Evolutionary conservation across 2,888 invertebrate species (phyloP), one percentile per base, ranked within the genome.

Genomic region (Andrena bucephala): DNA sequence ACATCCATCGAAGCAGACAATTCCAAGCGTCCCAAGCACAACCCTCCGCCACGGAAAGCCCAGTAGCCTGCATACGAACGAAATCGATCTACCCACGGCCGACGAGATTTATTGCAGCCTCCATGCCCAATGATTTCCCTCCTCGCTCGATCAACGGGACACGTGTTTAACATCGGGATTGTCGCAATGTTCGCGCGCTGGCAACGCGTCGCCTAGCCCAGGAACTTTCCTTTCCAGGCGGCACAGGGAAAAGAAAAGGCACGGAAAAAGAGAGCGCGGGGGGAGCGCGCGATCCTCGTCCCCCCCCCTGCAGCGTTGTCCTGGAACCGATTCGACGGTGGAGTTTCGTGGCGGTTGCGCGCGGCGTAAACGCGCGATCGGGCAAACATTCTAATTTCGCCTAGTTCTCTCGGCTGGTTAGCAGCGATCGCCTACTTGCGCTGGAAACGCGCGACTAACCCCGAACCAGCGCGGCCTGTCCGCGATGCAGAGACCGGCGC

Each of bases 381-480:
- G 82, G 85, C 83, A 84, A 90, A 89, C 90, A 90, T 91, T 91
- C 89, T 89, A 90, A 92, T 92, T 89, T 89, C 86, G 88, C 89
- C 87, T 88, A 89, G 90, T 89, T 90, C 86, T 84, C 85, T 85
- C 86, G 86, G 83, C 87, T 85, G 90, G 87, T 91, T 89, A 89
- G 89, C 86, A 86, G 89, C 87, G 86, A 75, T 89, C 84, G 90
- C 89, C 90, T 91, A 91, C 90, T 90, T 89, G 89, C 87, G 80
- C 83, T 79, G 71, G 85, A 79, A 76, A 42, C 42, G 42, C 70
- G 67, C 85, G 86, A 81, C 79, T 83, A 85, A 82, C 74, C 20
- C 78, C 60, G 85, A 88, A 87, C 86, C 88, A 42, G 8, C 54
- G 24, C 54, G 84, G 16, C 13, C 42, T 89, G 86, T 84, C 89